phyloP scores from a whole-genome alignment of 2,797 vertebrate species.

The Neosilurus hyrtlii region DNA sequence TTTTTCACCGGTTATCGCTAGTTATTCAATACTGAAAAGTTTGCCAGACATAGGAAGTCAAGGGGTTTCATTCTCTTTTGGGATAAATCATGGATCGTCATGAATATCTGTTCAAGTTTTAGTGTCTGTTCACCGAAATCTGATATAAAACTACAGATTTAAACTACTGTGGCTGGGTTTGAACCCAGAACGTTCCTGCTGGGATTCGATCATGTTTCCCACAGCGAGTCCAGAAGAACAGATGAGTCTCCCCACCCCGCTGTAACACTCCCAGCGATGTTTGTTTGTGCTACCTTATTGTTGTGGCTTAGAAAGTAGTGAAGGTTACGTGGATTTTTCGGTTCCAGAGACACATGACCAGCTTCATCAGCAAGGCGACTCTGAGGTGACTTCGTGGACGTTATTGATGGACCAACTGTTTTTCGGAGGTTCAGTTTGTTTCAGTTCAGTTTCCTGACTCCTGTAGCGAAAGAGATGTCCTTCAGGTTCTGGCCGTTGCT shows the following conservation, averaged over 20 bases:
- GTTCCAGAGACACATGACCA: background rate
- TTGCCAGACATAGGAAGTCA: too few species aligned
- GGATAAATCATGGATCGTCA: too few species aligned
- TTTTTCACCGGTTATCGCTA: too few species aligned
- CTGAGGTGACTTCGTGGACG: too few species aligned
- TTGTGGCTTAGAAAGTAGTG: background rate
- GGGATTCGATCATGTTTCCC: too few species aligned
- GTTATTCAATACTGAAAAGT: too few species aligned
- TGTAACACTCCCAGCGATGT: background rate
- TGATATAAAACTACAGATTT: too few species aligned
- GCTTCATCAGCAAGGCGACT: background rate
- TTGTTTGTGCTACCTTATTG: background rate
- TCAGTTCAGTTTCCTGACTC: background rate
- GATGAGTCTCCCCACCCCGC: background rate
- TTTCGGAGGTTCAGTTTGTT: background rate
- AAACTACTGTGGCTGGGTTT: too few species aligned
- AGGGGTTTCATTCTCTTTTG: too few species aligned
- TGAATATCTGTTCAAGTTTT: too few species aligned
- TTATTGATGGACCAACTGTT: background rate
- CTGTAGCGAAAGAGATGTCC: background rate
- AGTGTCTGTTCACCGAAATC: too few species aligned
- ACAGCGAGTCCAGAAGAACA: background rate
- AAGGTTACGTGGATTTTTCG: background rate
- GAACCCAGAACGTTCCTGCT: too few species aligned
- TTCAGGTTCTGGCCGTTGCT: background rate